A percentile compares a stretch with the other conserved stretches of the same genome.
Evolutionary conservation across 2,888 invertebrate species (phyloP).

Genomic region (Criorhina ranunculi): DNA sequence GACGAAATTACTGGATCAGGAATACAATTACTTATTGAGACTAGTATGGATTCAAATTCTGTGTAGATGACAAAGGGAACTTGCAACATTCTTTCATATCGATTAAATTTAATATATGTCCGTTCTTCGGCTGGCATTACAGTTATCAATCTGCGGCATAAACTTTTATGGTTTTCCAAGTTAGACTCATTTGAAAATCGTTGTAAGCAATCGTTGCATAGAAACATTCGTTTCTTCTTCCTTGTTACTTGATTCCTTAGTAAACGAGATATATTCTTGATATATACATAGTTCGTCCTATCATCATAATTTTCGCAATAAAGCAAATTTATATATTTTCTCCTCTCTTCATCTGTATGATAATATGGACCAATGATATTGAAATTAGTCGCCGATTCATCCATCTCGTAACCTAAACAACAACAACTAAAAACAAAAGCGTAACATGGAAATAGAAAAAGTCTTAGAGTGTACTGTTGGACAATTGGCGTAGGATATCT

Average conservation of each 20-base stretch:
- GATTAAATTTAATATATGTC: too few relatives aligned
- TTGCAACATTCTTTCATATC: not conserved
- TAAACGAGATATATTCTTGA: not conserved
- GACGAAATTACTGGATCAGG: not conserved
- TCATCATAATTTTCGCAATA: too few relatives aligned
- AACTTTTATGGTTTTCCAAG: not conserved
- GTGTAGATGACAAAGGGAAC: constrained; percentile 1
- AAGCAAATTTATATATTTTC: too few relatives aligned
- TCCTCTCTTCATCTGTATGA: too few relatives aligned
- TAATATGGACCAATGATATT: too few relatives aligned
- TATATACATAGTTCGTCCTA: not conserved
- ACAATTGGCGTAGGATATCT: too few relatives aligned
- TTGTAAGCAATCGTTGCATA: not conserved
- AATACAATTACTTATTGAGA: not conserved
- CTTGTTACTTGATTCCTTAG: not conserved
- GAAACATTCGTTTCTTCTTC: not conserved
- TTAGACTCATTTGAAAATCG: too few relatives aligned
- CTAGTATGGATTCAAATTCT: constrained; percentile 4
- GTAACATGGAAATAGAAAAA: not conserved
- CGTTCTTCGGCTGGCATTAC: too few relatives aligned
- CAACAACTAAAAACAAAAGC: not conserved
- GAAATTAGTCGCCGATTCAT: too few relatives aligned
- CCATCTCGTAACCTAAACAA: too few relatives aligned
- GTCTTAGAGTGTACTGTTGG: not conserved
- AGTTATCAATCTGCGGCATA: not conserved